Evolutionary conservation across 1,140 invertebrate genomes (phyloP), one percentile per base, ranked within the genome.

Genomic region (Asobara japonica): DNA sequence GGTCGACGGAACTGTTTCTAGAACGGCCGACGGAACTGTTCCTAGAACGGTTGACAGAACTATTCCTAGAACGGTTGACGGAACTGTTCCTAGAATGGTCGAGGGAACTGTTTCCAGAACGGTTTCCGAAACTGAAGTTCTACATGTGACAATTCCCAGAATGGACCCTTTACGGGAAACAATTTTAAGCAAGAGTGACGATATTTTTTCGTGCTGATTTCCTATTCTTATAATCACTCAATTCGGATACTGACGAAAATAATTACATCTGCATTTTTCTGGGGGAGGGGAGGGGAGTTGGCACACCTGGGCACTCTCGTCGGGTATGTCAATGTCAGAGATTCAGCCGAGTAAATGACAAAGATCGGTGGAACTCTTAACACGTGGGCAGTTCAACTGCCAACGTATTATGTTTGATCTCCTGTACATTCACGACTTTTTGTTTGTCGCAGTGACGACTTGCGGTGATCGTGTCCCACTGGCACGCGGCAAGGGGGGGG

Each of bases 361-460:
- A 22, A 56, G 51, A 56, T 56, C 20, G 25, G 18, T 56, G 51
- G 25, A 56, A 56, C 20, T 56, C 11, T 3, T 1, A 6, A 56
- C n/a, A 22, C 51, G 51, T 56, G 51, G 51, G 51, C 11, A 25
- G 51, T 56, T 56, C 13, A 56, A 22, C 51, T 56, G 51, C 51
- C 51, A 56, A 56, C 76, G 78, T 78, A 82, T 82, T 82, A 81
- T 82, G 73, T 22, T 76, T 76, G 75, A 80, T 79, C 77, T 76
- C 70, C 65, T 56, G 51, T 56, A 5, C 72, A 51, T 41, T 73
- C 67, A n/a, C n/a, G n/a, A n/a, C n/a, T n/a, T n/a, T n/a, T n/a
- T n/a, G n/a, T n/a, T n/a, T n/a, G n/a, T n/a, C 31, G 13, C 8
- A 61, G 33, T 60, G 61, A 73, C 67, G 76, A 79, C 72, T 75